A percentile compares a stretch with the other conserved stretches of the same genome.
Evolutionary conservation across 2,888 invertebrate species (phyloP).

Genomic region (Acronicta leporina): DNA sequence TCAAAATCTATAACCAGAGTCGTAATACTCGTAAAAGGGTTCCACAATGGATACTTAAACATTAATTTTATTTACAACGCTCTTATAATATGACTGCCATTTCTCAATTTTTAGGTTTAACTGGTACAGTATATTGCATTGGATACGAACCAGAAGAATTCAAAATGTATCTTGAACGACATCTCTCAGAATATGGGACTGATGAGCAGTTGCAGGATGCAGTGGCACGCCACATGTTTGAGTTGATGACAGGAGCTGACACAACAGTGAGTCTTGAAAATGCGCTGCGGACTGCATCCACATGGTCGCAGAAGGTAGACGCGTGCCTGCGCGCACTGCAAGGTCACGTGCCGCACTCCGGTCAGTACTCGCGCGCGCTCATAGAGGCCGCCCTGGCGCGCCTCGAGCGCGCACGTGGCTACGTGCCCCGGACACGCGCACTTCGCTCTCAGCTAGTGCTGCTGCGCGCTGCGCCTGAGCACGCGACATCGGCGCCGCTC

Average conservation of each 20-base stretch:
- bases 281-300: slow-evolving; percentile 3
- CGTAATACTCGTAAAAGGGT: no score
- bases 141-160: slow-evolving; percentile 42
- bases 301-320: slow-evolving; percentile 45
- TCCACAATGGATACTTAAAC: no score
- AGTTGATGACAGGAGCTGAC: slow-evolving; percentile 16
- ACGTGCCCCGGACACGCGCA: slow-evolving; percentile 35
- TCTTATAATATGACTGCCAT: neutral
- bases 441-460: slow-evolving; percentile 39
- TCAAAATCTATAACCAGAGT: no score
- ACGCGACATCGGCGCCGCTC: neutral
- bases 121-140: slow-evolving; percentile 52
- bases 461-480: slow-evolving; percentile 46
- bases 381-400: slow-evolving; percentile 65
- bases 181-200: slow-evolving; percentile 18
- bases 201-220: slow-evolving; percentile 33
- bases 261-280: slow-evolving; percentile 8
- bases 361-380: slow-evolving; percentile 65
- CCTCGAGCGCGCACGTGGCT: slow-evolving; percentile 52
- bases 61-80: no score
- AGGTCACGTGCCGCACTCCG: slow-evolving; percentile 60
- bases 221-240: slow-evolving; percentile 30
- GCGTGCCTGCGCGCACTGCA: slow-evolving; percentile 56
- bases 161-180: slow-evolving; percentile 7
- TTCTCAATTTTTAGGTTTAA: slow-evolving; percentile 24